Conservation (phyloP, 2,113 vertebrate genomes). For the Heloderma charlesbogerti region DNA sequence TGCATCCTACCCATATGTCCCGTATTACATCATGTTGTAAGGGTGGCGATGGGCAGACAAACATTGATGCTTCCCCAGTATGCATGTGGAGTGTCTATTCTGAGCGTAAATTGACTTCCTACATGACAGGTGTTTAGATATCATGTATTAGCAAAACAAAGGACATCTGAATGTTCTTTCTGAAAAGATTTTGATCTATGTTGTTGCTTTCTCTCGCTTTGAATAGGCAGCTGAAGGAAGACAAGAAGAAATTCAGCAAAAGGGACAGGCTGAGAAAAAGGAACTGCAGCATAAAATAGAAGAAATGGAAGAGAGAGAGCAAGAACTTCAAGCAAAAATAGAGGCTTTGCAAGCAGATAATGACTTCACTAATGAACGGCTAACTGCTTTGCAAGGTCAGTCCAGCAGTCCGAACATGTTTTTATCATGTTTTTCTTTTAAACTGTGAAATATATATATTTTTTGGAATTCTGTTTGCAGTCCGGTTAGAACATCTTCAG, state of each 20-base stretch:
- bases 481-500: conserved; percentile 97
- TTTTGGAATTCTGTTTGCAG: conserved; percentile 91
- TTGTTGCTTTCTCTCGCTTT: conserved; percentile 11
- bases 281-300: conserved; percentile 93
- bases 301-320: conserved; percentile 99
- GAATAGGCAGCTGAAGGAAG: conserved; percentile 89
- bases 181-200: background rate
- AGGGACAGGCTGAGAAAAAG: conserved; percentile 91
- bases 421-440: conserved; percentile 69
- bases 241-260: conserved; percentile 95
- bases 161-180: background rate
- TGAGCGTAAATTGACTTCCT: background rate
- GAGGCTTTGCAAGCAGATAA: conserved; percentile 98
- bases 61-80: background rate
- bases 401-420: conserved; percentile 59
- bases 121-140: background rate
- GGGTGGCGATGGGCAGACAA: no score
- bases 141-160: background rate
- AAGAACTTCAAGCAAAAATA: conserved; percentile 96
- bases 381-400: conserved; percentile 94
- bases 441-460: conserved; percentile 83
- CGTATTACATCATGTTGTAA: background rate
- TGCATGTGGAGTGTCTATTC: background rate
- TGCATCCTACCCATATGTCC: no score
- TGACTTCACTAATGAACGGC: conserved; percentile 97